phyloP scores from a whole-genome alignment of 2,797 vertebrate genomes.

The Hypotaenidia okinawae region DNA sequence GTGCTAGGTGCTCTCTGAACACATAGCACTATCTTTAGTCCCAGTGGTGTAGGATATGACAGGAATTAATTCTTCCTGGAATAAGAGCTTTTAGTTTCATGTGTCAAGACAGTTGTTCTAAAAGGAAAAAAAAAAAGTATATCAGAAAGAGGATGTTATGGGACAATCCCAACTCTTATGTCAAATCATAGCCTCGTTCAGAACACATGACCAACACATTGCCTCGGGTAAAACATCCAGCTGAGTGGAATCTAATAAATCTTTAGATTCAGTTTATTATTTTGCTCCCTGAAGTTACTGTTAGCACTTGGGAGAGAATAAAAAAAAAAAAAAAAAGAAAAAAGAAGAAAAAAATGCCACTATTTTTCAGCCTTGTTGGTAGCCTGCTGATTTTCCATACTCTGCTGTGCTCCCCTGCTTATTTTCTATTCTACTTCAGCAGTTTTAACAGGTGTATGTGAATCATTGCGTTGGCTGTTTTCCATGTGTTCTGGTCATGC shows the following conservation, averaged over 20 bases:
- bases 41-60: neutral
- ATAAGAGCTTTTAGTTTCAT: neutral
- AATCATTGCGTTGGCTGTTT: constrained; percentile 42
- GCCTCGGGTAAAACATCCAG: constrained; percentile 23
- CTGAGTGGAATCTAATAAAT: constrained; percentile 31
- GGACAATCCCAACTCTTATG: neutral
- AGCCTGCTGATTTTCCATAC: constrained; percentile 39
- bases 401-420: constrained; percentile 9
- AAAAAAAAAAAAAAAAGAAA: neutral
- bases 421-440: constrained; percentile 41
- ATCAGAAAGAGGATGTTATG: neutral
- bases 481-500: constrained; percentile 33
- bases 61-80: constrained; percentile 15
- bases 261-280: constrained; percentile 17
- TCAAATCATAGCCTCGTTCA: neutral
- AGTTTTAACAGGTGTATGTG: constrained; percentile 43
- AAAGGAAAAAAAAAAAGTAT: neutral
- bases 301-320: neutral
- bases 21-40: neutral
- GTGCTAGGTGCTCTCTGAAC: neutral
- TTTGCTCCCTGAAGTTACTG: neutral
- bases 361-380: constrained; percentile 46
- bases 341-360: neutral
- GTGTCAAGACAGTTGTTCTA: neutral
- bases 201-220: neutral